These are phyloP conservation scores for Ostrea denselamellosa DNA, from an alignment of 1,140 invertebrate genomes.

Conservation along the genomic window DNA sequence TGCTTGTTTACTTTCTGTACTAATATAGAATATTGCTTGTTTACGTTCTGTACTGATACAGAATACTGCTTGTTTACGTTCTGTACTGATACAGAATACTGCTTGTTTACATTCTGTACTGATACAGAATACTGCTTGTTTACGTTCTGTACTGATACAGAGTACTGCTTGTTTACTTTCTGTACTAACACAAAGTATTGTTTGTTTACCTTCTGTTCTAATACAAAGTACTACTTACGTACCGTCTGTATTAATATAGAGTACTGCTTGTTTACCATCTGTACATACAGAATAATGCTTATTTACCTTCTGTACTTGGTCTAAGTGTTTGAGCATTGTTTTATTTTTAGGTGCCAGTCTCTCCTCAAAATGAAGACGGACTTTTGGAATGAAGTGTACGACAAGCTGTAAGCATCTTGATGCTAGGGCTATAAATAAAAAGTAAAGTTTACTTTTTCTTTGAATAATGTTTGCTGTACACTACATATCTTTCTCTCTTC, in stretches of 20 bases:
- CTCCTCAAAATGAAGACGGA: constrained; percentile 79
- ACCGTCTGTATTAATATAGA: too few relatives aligned
- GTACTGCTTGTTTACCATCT: too few relatives aligned
- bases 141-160: not conserved
- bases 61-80: too few relatives aligned
- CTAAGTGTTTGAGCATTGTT: constrained; percentile 81
- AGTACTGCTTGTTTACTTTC: constrained; percentile 35
- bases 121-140: not conserved
- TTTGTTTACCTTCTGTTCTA: too few relatives aligned
- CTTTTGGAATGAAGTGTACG: constrained; percentile 79
- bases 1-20: too few relatives aligned
- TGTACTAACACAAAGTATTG: too few relatives aligned
- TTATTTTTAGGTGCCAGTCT: constrained; percentile 77
- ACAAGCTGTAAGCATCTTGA: constrained; percentile 90
- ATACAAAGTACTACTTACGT: too few relatives aligned
- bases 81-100: too few relatives aligned
- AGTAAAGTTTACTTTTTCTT: not conserved
- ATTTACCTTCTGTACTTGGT: constrained; percentile 79
- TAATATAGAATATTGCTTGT: too few relatives aligned
- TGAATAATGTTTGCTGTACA: not conserved
- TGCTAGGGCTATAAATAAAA: constrained; percentile 85
- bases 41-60: too few relatives aligned
- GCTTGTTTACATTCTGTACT: not conserved
- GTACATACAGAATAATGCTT: too few relatives aligned
- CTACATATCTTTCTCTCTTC: too few relatives aligned